Conservation (phyloP, 2,797 vertebrate genomes). For the Lophius americanus region DNA sequence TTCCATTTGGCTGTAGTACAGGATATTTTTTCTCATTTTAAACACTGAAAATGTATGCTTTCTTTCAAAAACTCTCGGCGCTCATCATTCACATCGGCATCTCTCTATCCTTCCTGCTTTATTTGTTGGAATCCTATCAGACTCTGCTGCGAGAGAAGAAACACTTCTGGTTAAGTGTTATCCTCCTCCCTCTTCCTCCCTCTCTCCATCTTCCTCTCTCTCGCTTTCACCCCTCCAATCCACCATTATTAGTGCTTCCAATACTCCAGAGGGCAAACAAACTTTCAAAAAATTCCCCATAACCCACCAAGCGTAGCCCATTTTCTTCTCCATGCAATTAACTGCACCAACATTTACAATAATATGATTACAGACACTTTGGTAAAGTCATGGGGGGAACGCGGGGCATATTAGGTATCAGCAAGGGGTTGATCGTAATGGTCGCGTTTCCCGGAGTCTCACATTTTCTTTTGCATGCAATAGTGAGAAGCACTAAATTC, state of each 20-base stretch:
- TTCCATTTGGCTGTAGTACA: not conserved
- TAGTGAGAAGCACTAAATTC: conserved; percentile 98
- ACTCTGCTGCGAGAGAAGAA: conserved; percentile 47
- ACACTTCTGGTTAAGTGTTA: conserved; percentile 60
- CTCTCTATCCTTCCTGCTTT: conserved; percentile 41
- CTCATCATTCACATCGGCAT: conserved; percentile 28
- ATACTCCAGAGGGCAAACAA: conserved; percentile 91
- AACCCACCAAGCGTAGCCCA: conserved; percentile 93
- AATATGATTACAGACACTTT: conserved; percentile 99
- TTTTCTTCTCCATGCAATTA: conserved; percentile 99
- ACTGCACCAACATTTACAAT: conserved; percentile 99
- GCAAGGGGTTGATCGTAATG: conserved; percentile 99
- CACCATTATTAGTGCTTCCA: conserved; percentile 86
- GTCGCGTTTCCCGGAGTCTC: conserved; percentile 95
- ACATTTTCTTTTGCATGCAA: conserved; percentile 96
- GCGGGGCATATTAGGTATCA: conserved; percentile 99
- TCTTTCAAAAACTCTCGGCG: too few species aligned
- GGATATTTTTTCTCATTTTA: conserved; percentile 3
- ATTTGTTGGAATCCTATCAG: conserved; percentile 59
- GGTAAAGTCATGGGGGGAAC: conserved; percentile 92
- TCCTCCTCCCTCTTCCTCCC: conserved; percentile 64
- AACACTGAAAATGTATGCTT: not conserved
- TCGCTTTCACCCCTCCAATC: conserved; percentile 70
- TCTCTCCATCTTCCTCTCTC: conserved; percentile 63
- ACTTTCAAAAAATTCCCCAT: conserved; percentile 96